Percentiles rank a stretch among this genome's conserved stretches.
These are phyloP conservation scores for Scrobipalpa costella DNA, from an alignment of 2,888 invertebrate genomes.

Conservation along the genomic window DNA sequence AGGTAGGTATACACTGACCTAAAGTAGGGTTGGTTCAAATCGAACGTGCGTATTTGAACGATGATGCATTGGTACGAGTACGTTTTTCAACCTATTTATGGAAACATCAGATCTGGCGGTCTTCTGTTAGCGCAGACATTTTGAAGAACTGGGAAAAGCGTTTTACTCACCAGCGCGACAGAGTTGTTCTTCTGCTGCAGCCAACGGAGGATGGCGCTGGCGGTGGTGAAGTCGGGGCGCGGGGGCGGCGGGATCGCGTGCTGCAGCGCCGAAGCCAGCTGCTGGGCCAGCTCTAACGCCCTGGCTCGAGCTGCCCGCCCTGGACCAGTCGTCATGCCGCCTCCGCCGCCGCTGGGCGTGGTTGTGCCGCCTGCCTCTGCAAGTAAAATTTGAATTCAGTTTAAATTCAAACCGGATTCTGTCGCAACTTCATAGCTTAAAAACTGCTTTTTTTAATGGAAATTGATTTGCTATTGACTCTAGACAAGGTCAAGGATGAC, in stretches of 20 bases:
- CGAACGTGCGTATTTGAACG: no score
- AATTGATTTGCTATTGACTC: no score
- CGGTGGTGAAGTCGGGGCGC: constrained; percentile 84
- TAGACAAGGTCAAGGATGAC: no score
- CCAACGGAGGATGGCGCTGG: constrained; percentile 85
- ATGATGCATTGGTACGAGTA: no score
- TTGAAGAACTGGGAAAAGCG: no score
- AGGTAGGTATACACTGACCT: not conserved
- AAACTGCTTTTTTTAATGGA: no score
- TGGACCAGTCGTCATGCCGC: constrained; percentile 53
- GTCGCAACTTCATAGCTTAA: no score
- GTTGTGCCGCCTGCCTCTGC: constrained; percentile 64
- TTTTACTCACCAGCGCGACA: constrained; percentile 69
- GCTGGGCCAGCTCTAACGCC: constrained; percentile 83
- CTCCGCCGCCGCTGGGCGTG: constrained; percentile 46
- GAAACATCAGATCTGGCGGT: no score
- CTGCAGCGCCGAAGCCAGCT: constrained; percentile 83
- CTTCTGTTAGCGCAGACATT: no score
- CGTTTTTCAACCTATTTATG: no score
- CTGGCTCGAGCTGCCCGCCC: constrained; percentile 76
- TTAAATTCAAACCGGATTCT: not conserved
- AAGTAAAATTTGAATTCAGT: constrained; percentile 26
- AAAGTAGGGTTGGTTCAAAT: no score
- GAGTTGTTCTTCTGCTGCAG: constrained; percentile 80
- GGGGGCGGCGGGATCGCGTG: constrained; percentile 84